Evolutionary conservation across 2,888 invertebrate genomes (phyloP).

Genomic region (Drosophila atroscutellata): DNA sequence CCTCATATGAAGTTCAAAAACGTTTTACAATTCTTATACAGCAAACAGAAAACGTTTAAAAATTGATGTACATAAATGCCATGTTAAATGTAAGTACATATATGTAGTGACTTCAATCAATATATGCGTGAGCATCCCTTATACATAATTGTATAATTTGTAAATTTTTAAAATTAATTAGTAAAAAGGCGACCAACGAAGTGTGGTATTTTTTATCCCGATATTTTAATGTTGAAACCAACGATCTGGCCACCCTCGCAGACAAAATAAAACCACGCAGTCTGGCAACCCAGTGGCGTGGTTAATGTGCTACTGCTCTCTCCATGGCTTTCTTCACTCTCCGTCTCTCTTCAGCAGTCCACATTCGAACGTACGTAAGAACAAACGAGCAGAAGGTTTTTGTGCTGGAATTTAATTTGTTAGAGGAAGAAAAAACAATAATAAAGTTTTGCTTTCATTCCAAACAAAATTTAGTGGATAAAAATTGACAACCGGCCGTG

Average conservation of each 20-base stretch:
- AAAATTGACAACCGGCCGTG: conserved; percentile 33
- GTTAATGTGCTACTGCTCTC: conserved; percentile 61
- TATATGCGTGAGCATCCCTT: not conserved
- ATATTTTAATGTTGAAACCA: not conserved
- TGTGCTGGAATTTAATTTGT: conserved; percentile 80
- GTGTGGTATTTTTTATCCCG: not conserved
- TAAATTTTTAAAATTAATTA: not conserved
- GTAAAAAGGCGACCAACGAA: not conserved
- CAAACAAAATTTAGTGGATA: conserved; percentile 65
- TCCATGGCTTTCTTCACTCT: conserved; percentile 61
- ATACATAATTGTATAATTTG: not conserved
- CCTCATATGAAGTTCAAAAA: not conserved
- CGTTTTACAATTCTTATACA: not conserved
- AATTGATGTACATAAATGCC: not conserved
- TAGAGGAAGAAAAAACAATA: conserved; percentile 83
- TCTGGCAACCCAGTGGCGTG: conserved; percentile 39
- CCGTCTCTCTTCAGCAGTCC: conserved; percentile 69
- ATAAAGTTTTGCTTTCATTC: conserved; percentile 74
- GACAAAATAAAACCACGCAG: not conserved
- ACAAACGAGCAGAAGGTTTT: conserved; percentile 65
- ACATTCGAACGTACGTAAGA: conserved; percentile 64
- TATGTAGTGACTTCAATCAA: not conserved
- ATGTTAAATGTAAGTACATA: not conserved
- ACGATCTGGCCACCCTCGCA: not conserved
- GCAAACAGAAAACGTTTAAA: not conserved